Base-by-base conservation (phyloP, 2,113 vertebrate species). In the Nesoenas mayeri region DNA sequence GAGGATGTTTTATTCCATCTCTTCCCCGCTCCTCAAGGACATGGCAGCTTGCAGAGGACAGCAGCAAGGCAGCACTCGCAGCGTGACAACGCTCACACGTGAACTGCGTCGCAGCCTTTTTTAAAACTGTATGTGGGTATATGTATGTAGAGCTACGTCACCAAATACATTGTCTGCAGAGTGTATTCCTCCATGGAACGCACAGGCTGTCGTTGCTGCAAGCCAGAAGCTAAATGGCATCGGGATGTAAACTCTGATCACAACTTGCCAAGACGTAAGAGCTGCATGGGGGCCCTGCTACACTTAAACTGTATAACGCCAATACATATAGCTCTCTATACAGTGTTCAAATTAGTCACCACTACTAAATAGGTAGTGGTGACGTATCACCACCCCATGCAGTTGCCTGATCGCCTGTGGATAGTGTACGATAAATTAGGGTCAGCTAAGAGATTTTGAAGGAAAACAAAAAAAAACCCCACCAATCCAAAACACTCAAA, bases 11-110 rank as follows among this genome's bases (percentile, higher is more conserved):
- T 89, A 93, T 90, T 82, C 62, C 26, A 1, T 51, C 67, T 89
- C 44, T 81, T 77, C 57, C 44, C 50, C 25, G 17, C n/a, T 87
- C 79, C 66, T 91, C 89, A 97, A 96, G 93, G 95, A 84, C 92
- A 74, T 6, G 38, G 92, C 65, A 96, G 92, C 86, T 95, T 84
- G 81, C 69, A 95, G 72, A 96, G 73, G 88, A 94, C 78, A 82
- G 79, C 32, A 91, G 70, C 72, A 94, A 93, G 82, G 93, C 67
- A 91, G 83, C 75, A 72, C 73, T 83, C 1, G 3, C 57, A 94
- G 70, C 2, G 4, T 69, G 86, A 92, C 54, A 82, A 91, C 58
- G n/a, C 34, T 74, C 58, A 69, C 71, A 93, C 1, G 1, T 74
- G 56, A 96, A 83, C 47, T 31, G 48, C 67, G 89, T 77, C 48